Evolutionary conservation across 2,888 invertebrate genomes (phyloP).

Genomic region (Pegoplata infirma): DNA sequence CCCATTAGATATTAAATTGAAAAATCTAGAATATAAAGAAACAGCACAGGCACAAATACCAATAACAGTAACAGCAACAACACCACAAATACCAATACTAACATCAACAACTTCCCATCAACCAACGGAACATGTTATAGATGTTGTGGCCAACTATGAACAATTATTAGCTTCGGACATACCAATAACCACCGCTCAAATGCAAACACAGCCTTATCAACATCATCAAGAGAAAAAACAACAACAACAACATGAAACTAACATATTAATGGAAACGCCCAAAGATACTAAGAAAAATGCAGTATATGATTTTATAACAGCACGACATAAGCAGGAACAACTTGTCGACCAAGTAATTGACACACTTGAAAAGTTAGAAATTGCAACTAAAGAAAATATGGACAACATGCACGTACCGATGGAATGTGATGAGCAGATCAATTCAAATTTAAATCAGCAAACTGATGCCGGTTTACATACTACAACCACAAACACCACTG

Average conservation of each 20-base stretch:
- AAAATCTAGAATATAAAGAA: slow-evolving; percentile 13
- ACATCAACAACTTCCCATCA: background rate
- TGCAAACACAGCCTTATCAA: slow-evolving; percentile 9
- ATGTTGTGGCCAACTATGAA: slow-evolving; percentile 71
- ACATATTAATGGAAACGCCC: slow-evolving; percentile 18
- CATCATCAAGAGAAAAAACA: slow-evolving; percentile 8
- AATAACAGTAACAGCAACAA: slow-evolving; percentile 4
- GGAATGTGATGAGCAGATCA: slow-evolving; percentile 20
- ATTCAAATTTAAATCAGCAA: slow-evolving; percentile 59
- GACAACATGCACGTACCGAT: slow-evolving; percentile 34
- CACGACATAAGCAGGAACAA: slow-evolving; percentile 61
- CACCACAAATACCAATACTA: background rate
- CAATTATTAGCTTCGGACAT: slow-evolving; percentile 64
- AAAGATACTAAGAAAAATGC: slow-evolving; percentile 17
- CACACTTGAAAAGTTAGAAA: slow-evolving; percentile 47
- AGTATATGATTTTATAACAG: slow-evolving; percentile 55
- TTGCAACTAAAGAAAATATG: slow-evolving; percentile 38
- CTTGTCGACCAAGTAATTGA: slow-evolving; percentile 64
- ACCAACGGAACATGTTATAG: slow-evolving; percentile 64
- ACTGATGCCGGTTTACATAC: background rate
- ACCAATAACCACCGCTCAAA: slow-evolving; percentile 40
- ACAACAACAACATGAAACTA: slow-evolving; percentile 2
- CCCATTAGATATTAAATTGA: too few species aligned
- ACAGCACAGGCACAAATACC: background rate
- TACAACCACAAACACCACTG: too few species aligned